Percentiles rank a stretch among this genome's conserved stretches.
Conservation (phyloP, 1,140 invertebrate genomes). For the Musca vetustissima region DNA sequence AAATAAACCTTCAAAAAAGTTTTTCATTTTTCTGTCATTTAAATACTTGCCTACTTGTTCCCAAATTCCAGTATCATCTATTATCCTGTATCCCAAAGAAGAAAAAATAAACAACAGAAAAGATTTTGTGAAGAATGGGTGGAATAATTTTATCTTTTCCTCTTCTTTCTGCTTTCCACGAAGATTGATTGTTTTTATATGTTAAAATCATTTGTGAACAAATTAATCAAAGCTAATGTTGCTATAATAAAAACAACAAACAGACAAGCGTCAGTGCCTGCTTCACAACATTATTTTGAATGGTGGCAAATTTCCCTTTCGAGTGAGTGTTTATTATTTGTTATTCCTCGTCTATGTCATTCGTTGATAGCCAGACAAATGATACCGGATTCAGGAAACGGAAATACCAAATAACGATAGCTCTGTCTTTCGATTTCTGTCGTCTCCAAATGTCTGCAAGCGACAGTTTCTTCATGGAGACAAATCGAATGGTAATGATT, state of each 20-base stretch:
- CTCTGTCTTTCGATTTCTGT: too few relatives aligned
- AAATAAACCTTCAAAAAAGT: too few relatives aligned
- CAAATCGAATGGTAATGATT: too few relatives aligned
- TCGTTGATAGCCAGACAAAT: constrained; percentile 19
- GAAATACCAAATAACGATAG: constrained; percentile 19
- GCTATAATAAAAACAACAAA: constrained; percentile 5
- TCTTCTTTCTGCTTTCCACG: neutral
- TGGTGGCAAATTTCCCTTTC: neutral
- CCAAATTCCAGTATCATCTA: too few relatives aligned
- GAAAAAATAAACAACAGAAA: too few relatives aligned
- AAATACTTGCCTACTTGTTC: too few relatives aligned
- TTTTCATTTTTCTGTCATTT: too few relatives aligned
- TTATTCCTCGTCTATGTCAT: neutral
- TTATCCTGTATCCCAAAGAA: too few relatives aligned
- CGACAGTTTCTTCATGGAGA: too few relatives aligned
- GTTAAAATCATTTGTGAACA: constrained; percentile 8
- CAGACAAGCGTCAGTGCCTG: too few relatives aligned
- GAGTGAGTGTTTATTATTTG: neutral
- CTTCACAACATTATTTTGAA: too few relatives aligned
- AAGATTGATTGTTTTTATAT: constrained; percentile 24
- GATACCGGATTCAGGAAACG: constrained; percentile 21
- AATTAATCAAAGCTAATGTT: constrained; percentile 22
- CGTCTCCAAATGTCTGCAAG: too few relatives aligned
- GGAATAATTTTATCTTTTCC: constrained; percentile 14
- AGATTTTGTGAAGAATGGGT: neutral